Conservation (phyloP, 2,113 vertebrate genomes). For the Xenus cinereus region DNA sequence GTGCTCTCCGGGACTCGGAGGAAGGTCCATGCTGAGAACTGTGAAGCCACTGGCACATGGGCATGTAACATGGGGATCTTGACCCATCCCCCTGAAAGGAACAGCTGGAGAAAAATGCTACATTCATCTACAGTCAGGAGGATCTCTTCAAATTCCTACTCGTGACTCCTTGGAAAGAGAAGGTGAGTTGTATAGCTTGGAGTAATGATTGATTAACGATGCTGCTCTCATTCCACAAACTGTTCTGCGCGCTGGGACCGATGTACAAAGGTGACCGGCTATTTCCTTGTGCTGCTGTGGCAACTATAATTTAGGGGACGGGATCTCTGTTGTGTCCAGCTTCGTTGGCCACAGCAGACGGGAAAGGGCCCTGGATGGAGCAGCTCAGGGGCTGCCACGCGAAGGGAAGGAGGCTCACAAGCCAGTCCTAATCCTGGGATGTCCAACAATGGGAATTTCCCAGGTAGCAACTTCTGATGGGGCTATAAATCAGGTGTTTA, state of each 20-base stretch:
- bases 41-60: not conserved
- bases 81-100: not conserved
- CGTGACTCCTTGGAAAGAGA: not conserved
- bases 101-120: not conserved
- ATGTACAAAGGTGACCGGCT: not conserved
- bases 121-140: not conserved
- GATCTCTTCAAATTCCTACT: not conserved
- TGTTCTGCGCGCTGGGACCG: not conserved
- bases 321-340: not conserved
- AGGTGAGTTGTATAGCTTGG: not conserved
- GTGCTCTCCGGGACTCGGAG: not conserved
- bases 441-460: not conserved
- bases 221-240: not conserved
- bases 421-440: not conserved
- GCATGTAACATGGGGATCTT: too few relatives aligned
- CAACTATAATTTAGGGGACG: not conserved
- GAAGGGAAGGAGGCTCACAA: not conserved
- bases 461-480: not conserved
- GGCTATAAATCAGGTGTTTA: not conserved
- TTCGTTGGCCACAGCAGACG: not conserved
- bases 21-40: not conserved
- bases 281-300: not conserved
- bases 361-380: not conserved
- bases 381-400: not conserved
- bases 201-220: accelerated